Evolutionary conservation across 2,888 invertebrate genomes (phyloP).

Genomic region (Agrotis exclamationis): DNA sequence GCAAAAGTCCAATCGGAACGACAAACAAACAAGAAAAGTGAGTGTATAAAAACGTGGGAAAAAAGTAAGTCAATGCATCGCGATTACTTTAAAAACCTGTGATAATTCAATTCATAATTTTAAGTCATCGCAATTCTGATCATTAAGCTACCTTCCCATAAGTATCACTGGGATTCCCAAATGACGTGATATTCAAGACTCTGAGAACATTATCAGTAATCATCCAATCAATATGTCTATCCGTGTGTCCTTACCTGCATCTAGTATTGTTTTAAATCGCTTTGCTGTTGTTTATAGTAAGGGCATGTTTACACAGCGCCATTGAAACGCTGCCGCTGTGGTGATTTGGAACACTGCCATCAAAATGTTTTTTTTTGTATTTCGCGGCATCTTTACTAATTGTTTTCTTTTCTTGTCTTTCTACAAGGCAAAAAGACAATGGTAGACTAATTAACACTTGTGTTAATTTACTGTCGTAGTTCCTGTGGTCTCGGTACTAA

Average conservation of each 20-base stretch:
- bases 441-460: too few species aligned
- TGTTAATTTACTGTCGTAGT: neutral
- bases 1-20: too few species aligned
- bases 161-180: constrained; percentile 12
- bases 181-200: neutral
- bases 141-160: neutral
- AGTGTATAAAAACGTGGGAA: too few species aligned
- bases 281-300: constrained; percentile 33
- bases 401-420: neutral
- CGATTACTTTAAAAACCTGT: too few species aligned
- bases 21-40: too few species aligned
- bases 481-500: neutral
- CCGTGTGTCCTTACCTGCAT: constrained; percentile 6
- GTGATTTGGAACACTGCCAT: neutral
- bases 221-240: constrained; percentile 38
- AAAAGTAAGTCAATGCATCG: too few species aligned
- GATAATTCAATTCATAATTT: too few species aligned
- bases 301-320: neutral
- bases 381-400: neutral
- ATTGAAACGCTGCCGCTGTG: neutral
- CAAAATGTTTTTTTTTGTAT: neutral
- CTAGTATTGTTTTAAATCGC: constrained; percentile 35
- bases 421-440: too few species aligned
- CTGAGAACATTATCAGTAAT: constrained; percentile 30
- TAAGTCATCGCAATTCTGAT: constrained; percentile 3